A percentile compares a stretch with the other conserved stretches of the same genome.
These are phyloP conservation scores for Lasius fuliginosus DNA, from an alignment of 2,888 invertebrate genomes.

Conservation along the genomic window DNA sequence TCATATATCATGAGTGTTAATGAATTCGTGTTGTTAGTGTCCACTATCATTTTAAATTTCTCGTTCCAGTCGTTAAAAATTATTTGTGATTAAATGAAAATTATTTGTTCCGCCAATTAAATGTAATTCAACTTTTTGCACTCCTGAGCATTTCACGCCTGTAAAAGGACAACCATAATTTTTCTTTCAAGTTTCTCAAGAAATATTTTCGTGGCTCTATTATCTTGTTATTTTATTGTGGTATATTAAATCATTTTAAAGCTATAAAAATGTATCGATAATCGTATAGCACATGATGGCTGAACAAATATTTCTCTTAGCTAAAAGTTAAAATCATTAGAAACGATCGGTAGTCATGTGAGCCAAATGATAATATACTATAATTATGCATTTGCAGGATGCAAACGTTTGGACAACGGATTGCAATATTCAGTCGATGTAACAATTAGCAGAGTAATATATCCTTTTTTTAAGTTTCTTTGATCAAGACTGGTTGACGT, in stretches of 20 bases:
- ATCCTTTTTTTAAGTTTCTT: background rate
- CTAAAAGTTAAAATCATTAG: background rate
- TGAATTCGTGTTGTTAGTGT: background rate
- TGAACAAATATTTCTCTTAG: background rate
- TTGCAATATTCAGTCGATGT: too few relatives aligned
- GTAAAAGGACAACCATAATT: background rate
- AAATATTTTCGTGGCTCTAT: background rate
- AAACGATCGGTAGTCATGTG: background rate
- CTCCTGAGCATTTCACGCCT: background rate
- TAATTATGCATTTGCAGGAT: background rate
- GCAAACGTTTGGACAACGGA: too few relatives aligned
- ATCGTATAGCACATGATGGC: background rate
- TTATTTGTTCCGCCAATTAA: constrained; percentile 9
- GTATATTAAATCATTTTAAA: background rate
- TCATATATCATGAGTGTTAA: background rate
- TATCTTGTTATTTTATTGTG: background rate
- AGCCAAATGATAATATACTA: background rate
- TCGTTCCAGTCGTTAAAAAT: background rate
- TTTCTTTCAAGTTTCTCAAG: background rate
- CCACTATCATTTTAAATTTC: background rate
- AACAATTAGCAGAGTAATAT: background rate
- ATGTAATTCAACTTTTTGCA: background rate
- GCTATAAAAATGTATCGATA: background rate
- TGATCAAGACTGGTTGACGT: background rate
- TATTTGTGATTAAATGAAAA: background rate